Evolutionary conservation across 2,113 vertebrate species (phyloP), one percentile per base, ranked within the genome.

Genomic region (Tichodroma muraria): DNA sequence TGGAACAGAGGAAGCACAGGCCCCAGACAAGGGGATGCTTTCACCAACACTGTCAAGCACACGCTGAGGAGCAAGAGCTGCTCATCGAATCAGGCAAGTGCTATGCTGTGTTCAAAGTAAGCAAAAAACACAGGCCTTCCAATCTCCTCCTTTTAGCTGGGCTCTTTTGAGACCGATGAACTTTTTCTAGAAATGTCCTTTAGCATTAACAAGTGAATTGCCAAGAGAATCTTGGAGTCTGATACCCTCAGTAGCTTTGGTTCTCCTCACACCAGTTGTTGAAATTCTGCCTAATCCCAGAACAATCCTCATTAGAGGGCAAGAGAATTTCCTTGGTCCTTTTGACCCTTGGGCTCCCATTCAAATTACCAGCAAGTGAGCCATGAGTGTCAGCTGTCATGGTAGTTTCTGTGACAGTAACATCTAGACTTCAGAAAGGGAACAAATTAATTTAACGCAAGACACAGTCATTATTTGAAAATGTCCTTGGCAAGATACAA

Each of bases 1-100:
- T 99, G 97, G 42, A 92, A 83, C 10, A 94, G 65, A 65, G 37
- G 44, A 94, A 76, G 88, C 40, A 96, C 61, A 95, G 38, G 93
- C 49, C 83, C 64, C 52, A 49, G 0, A 23, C 19, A 66, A 80
- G 33, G 12, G 49, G 54, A 38, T 69, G 64, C 71, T 89, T 63
- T 90, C 54, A 90, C 44, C 52, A 94, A 49, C 60, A 54, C 28
- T 28, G 38, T 19, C 64, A 75, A 54, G 66, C 23, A 76, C 8
- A 11, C 21, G 50, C 56, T 49, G n/a, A 88, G 45, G 8, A 85
- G 38, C 42, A 84, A 83, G 73, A 78, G 65, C 42, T 60, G 84
- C 79, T 60, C 2, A 1, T 22, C 0, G 0, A 61, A 76, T 61
- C 45, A 79, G 18, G 44, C 9, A 68, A 6, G 2, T 11, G 10